Base-by-base conservation (phyloP, 2,888 invertebrate genomes). In the Stegana nigrithorax region DNA sequence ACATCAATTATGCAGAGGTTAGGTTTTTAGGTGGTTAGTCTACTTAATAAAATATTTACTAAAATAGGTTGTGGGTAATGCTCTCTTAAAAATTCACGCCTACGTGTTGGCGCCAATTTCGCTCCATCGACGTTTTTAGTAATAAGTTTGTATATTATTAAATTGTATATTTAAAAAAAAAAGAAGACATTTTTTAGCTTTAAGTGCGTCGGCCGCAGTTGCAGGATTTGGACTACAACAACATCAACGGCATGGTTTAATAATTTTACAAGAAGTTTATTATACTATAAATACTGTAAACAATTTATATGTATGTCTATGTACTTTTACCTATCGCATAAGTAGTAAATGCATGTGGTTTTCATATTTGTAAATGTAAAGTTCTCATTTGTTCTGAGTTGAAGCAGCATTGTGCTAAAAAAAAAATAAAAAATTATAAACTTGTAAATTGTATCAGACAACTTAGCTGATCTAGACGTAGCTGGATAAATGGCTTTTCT, bases 61-160 rank as follows among this genome's bases (percentile, higher is more conserved):
- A n/a, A 78, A 73, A 72, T 71, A 73, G 73, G 73, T 77, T 75
- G 65, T 76, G 83, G 82, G 73, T 79, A 27, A 71, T 75, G 79
- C 80, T 80, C 79, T 79, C 77, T 76, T 68, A 71, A 63, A 67
- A 53, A 32, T 17, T 26, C 1, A 4, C 27, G 6, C n/a, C 12
- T 14, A 25, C 45, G 4, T n/a, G n/a, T n/a, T n/a, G 8, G 39
- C 53, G 14, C 50, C 59, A 59, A 50, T 42, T 57, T 47, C 32
- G 59, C 59, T 59, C 59, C 45, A 42, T 29, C 50, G 59, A 29
- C 21, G 45, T 27, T 14, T 36, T 36, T 58, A 26, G 32, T 39
- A 50, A n/a, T 29, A 23, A 50, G 32, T 25, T 39, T 32, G 7
- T 39, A 39, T 14, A 25, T 59, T 68, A 51, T 76, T 12, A 53